Evolutionary conservation across 2,113 vertebrate species (phyloP).

Genomic region (Rutilus rutilus): DNA sequence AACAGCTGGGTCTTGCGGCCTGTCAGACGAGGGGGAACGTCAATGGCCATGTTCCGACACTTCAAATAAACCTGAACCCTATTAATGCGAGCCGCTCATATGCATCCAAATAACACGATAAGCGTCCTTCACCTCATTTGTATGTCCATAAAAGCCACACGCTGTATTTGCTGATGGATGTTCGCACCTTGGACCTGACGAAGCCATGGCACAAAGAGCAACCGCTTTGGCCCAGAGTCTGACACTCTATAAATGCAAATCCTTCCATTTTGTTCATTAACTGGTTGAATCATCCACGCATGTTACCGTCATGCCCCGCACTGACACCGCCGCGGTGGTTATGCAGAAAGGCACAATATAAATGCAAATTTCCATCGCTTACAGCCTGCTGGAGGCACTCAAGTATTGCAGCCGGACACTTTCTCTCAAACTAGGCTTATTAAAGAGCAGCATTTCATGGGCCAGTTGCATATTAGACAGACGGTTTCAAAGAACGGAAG

Average conservation of each 20-base stretch:
- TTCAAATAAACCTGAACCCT: slow-evolving; percentile 27
- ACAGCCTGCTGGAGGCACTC: slow-evolving; percentile 50
- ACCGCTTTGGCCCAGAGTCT: slow-evolving; percentile 23
- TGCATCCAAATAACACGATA: slow-evolving; percentile 3
- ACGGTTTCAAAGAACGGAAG: slow-evolving; percentile 3
- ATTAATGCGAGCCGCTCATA: slow-evolving; percentile 10
- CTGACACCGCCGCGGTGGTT: slow-evolving; percentile 47
- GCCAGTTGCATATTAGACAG: slow-evolving; percentile 43
- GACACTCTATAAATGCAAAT: slow-evolving; percentile 58
- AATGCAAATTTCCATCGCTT: slow-evolving; percentile 69
- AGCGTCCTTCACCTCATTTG: slow-evolving; percentile 28
- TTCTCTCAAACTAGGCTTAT: slow-evolving; percentile 52
- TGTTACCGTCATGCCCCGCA: slow-evolving; percentile 49
- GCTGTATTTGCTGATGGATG: slow-evolving; percentile 24
- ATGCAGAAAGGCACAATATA: slow-evolving; percentile 63
- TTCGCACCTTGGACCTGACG: slow-evolving; percentile 18
- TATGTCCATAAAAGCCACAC: neutral
- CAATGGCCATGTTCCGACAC: slow-evolving; percentile 11
- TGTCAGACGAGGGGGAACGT: neutral
- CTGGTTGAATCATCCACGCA: slow-evolving; percentile 58
- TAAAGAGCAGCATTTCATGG: slow-evolving; percentile 54
- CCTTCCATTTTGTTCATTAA: slow-evolving; percentile 59
- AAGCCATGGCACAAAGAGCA: slow-evolving; percentile 23
- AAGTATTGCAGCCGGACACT: slow-evolving; percentile 48
- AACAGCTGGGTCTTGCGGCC: neutral